phyloP scores from a whole-genome alignment of 2,113 vertebrate species.

The Egretta garzetta region DNA sequence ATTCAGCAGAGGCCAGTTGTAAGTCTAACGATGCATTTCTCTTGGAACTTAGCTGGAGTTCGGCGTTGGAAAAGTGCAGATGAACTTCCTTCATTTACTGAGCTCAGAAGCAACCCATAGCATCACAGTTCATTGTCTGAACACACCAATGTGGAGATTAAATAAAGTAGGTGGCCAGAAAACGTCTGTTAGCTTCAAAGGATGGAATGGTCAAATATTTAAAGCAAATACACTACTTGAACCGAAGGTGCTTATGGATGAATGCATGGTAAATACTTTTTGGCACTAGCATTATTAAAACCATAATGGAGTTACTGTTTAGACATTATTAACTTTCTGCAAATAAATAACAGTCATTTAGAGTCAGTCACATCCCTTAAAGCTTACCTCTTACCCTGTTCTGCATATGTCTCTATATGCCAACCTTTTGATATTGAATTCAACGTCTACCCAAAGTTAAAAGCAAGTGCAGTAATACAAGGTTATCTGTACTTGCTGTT shows the following conservation, averaged over 20 bases:
- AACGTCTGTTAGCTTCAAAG: constrained; percentile 81
- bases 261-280: constrained; percentile 87
- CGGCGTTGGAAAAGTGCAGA: constrained; percentile 90
- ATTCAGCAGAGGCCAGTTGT: not conserved
- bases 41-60: constrained; percentile 84
- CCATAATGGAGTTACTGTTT: not conserved
- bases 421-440: not conserved
- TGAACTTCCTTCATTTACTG: constrained; percentile 98
- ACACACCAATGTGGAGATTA: constrained; percentile 65
- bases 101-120: constrained; percentile 90
- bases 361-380: not conserved
- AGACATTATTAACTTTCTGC: not conserved
- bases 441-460: not conserved
- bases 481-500: not conserved
- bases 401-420: not conserved
- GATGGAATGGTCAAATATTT: constrained; percentile 92
- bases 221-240: constrained; percentile 85
- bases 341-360: not conserved
- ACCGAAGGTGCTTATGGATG: constrained; percentile 85
- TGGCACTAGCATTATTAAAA: not conserved
- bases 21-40: not conserved
- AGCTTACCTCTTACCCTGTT: not conserved
- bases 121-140: constrained; percentile 90
- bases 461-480: not conserved
- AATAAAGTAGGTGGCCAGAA: constrained; percentile 49